Percentiles rank a stretch among this genome's conserved stretches.
Evolutionary conservation across 1,140 invertebrate genomes (phyloP).

Genomic region (Andricus grossulariae): DNA sequence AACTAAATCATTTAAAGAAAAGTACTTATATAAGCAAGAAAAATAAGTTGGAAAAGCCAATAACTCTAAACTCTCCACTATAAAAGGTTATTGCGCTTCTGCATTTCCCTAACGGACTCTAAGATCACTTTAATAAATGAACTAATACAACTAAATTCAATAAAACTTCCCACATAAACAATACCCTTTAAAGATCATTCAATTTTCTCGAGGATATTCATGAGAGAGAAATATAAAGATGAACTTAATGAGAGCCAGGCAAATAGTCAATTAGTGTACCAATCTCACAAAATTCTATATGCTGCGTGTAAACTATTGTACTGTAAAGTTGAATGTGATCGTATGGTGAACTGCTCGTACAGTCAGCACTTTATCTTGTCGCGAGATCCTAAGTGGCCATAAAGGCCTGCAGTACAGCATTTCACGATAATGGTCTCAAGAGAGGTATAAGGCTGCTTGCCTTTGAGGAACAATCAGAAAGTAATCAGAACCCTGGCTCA

Average conservation of each 20-base stretch:
- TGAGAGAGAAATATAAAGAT: neutral
- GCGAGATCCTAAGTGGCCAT: constrained; percentile 40
- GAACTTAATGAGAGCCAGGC: neutral
- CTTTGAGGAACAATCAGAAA: constrained; percentile 29
- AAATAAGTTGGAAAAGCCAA: too few relatives aligned
- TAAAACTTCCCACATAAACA: constrained; percentile 2
- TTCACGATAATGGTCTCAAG: constrained; percentile 39
- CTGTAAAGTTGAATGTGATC: constrained; percentile 2
- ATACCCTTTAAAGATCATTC: neutral
- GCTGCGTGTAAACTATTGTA: neutral
- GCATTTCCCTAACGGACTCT: too few relatives aligned
- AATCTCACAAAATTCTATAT: constrained; percentile 5
- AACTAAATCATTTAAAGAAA: too few relatives aligned
- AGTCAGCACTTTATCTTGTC: constrained; percentile 35
- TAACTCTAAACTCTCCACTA: too few relatives aligned
- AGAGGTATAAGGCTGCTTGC: constrained; percentile 22
- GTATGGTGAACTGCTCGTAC: constrained; percentile 15
- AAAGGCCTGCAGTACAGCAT: constrained; percentile 36
- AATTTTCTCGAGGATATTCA: neutral
- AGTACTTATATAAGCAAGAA: too few relatives aligned
- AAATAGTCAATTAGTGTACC: constrained; percentile 27
- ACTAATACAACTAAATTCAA: neutral
- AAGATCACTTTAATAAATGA: neutral
- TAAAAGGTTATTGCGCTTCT: too few relatives aligned
- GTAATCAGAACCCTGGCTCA: constrained; percentile 3